Conservation (phyloP, 2,888 invertebrate species). For the Cybosia mesomella region DNA sequence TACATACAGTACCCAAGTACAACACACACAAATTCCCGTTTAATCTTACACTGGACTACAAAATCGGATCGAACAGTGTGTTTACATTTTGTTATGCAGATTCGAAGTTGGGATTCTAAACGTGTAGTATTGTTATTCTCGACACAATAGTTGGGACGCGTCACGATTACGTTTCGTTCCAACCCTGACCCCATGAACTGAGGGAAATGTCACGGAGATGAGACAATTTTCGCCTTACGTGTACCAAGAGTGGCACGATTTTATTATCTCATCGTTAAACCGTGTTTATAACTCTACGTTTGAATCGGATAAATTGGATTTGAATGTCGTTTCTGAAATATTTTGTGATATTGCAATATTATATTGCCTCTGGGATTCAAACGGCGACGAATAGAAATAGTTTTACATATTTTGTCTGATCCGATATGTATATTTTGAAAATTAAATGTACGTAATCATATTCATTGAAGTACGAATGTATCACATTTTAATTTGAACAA, state of each 20-base stretch:
- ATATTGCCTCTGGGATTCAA: constrained; percentile 11
- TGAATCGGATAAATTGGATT: constrained; percentile 17
- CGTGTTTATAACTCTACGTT: constrained; percentile 33
- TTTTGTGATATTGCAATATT: constrained; percentile 13
- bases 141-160: constrained; percentile 69
- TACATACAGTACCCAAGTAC: neutral
- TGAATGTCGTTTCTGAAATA: constrained; percentile 12
- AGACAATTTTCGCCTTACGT: constrained; percentile 51
- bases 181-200: constrained; percentile 84
- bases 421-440: neutral
- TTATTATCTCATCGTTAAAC: constrained; percentile 44
- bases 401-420: neutral
- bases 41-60: constrained; percentile 41
- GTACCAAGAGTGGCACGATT: constrained; percentile 33
- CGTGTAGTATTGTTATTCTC: constrained; percentile 75
- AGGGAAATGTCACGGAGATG: constrained; percentile 73
- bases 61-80: constrained; percentile 50
- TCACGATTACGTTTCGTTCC: constrained; percentile 69
- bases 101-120: constrained; percentile 64
- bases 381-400: neutral
- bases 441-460: neutral
- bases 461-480: neutral
- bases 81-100: constrained; percentile 70
- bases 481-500: neutral
- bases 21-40: constrained; percentile 36